These are phyloP conservation scores for Podiceps cristatus DNA, from an alignment of 2,113 vertebrate genomes.

Conservation along the genomic window DNA sequence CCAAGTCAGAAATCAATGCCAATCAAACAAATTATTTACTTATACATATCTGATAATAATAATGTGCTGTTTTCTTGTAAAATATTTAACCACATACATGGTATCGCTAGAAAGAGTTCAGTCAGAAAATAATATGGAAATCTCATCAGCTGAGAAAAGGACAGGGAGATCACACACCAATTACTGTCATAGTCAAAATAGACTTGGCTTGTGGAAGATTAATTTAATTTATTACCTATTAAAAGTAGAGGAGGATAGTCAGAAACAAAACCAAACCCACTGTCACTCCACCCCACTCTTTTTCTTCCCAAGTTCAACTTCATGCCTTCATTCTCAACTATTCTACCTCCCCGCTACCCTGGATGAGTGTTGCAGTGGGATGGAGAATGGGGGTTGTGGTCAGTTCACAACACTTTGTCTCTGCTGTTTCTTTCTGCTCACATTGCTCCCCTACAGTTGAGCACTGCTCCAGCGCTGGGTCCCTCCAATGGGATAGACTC, in stretches of 20 bases:
- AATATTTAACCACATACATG: not conserved
- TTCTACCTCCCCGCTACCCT: not conserved
- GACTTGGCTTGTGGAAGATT: not conserved
- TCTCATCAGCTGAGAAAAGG: not conserved
- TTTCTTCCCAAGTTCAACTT: not conserved
- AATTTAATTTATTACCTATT: not conserved
- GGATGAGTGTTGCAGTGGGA: not conserved
- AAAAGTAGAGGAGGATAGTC: not conserved
- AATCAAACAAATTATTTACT: not conserved
- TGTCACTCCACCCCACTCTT: fast-evolving
- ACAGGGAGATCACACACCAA: not conserved
- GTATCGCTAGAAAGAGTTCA: not conserved
- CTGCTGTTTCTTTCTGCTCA: not conserved
- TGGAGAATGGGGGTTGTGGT: not conserved
- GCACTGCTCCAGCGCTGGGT: not conserved
- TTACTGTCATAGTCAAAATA: not conserved
- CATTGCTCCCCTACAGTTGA: not conserved
- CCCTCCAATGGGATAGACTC: not conserved
- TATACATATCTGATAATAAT: not conserved
- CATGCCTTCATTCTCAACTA: not conserved
- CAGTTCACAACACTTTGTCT: not conserved
- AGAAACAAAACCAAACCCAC: not conserved
- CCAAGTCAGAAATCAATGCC: not conserved
- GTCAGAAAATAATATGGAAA: not conserved
- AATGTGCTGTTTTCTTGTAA: not conserved